These are phyloP conservation scores for Anser brachyrhynchus DNA, from an alignment of 2,113 vertebrate genomes.

Conservation along the genomic window DNA sequence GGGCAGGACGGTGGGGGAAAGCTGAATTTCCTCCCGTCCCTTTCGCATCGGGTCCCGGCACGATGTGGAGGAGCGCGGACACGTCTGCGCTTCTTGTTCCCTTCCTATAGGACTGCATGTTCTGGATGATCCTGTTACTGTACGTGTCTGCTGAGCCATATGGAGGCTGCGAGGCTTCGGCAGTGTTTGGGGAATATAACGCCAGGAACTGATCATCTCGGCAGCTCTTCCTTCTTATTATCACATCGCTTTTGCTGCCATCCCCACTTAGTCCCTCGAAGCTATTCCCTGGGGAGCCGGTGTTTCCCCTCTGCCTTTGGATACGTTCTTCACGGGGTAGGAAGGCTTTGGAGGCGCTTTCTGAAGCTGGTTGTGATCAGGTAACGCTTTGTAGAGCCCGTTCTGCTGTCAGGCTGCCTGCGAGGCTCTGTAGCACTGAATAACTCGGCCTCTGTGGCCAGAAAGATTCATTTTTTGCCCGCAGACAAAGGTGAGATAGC, in stretches of 20 bases:
- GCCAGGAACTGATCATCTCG: conserved; percentile 65
- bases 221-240: conserved; percentile 44
- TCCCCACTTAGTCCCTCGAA: background rate
- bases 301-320: background rate
- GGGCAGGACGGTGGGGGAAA: background rate
- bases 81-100: conserved; percentile 16
- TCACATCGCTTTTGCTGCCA: conserved; percentile 32
- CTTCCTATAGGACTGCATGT: conserved; percentile 60
- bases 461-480: background rate
- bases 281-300: background rate
- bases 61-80: background rate
- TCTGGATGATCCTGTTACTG: conserved; percentile 45
- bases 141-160: conserved; percentile 70
- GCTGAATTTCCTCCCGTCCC: background rate
- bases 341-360: background rate
- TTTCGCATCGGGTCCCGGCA: background rate
- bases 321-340: background rate
- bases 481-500: conserved; percentile 61
- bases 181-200: conserved; percentile 63
- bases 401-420: conserved; percentile 18
- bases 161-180: conserved; percentile 64
- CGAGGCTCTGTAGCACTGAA: background rate
- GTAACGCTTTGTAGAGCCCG: background rate
- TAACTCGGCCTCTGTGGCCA: background rate
- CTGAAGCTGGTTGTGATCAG: background rate